phyloP scores from a whole-genome alignment of 2,797 vertebrate species.

The Heterohyrax brucei region DNA sequence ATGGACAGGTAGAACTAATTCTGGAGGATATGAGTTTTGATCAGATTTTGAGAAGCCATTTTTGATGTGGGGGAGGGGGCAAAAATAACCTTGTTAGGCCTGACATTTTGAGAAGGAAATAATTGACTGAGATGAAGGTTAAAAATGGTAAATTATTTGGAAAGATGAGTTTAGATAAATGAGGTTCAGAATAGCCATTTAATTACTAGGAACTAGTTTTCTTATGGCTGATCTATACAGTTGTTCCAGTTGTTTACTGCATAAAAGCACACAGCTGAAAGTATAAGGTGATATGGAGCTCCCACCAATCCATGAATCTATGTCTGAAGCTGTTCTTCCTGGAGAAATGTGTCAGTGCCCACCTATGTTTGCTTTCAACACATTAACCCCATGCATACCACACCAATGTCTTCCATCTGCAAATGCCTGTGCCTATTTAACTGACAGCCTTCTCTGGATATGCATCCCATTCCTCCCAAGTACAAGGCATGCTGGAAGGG shows the following conservation, averaged over 20 bases:
- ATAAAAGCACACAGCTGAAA: neutral
- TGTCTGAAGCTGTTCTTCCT: neutral
- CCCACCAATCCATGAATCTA: neutral
- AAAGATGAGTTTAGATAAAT: neutral
- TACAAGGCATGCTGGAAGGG: neutral
- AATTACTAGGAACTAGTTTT: neutral
- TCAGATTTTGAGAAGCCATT: neutral
- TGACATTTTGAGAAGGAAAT: neutral
- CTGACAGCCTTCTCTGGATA: neutral
- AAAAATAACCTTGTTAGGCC: neutral
- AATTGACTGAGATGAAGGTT: neutral
- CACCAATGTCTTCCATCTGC: neutral
- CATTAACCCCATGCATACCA: neutral
- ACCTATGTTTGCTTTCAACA: neutral
- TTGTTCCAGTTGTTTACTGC: neutral
- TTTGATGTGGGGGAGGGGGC: neutral
- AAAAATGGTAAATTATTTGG: neutral
- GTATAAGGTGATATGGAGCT: neutral
- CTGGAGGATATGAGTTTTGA: constrained; percentile 21
- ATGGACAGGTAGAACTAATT: neutral
- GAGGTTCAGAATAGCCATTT: neutral
- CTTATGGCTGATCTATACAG: neutral
- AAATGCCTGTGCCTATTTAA: neutral
- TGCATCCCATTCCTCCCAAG: neutral
- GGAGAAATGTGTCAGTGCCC: neutral